phyloP scores from a whole-genome alignment of 2,888 invertebrate species.

The Tromatobia lineatoria region DNA sequence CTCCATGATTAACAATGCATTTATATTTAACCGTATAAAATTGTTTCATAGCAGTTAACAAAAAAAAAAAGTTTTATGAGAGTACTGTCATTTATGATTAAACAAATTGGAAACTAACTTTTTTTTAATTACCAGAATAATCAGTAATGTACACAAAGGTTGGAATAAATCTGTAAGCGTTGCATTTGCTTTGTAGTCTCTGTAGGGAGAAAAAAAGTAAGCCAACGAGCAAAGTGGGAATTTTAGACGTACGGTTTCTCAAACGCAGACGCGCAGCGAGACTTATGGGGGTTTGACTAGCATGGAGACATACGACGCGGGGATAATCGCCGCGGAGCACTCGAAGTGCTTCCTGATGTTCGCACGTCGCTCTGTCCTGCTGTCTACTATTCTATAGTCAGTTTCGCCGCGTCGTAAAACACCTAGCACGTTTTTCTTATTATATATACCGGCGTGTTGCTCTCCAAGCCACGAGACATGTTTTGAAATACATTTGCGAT shows the following conservation, averaged over 20 bases:
- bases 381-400: neutral
- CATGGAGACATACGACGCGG: neutral
- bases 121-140: neutral
- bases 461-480: neutral
- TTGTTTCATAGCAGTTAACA: neutral
- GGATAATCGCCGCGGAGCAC: slow-evolving; percentile 59
- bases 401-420: slow-evolving; percentile 9
- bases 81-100: neutral
- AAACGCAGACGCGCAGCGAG: neutral
- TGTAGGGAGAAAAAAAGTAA: neutral
- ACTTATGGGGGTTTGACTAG: slow-evolving; percentile 22
- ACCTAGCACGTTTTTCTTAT: neutral
- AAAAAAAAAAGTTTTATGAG: neutral
- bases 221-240: neutral
- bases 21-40: neutral
- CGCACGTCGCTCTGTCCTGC: slow-evolving; percentile 24
- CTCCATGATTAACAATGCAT: neutral
- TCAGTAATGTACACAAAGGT: neutral
- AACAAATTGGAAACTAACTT: neutral
- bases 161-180: neutral
- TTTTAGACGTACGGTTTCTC: slow-evolving; percentile 16
- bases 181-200: neutral
- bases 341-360: slow-evolving; percentile 52
- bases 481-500: neutral
- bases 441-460: neutral